Evolutionary conservation across 2,888 invertebrate species (phyloP).

Genomic region (Caenorhabditis angaria): DNA sequence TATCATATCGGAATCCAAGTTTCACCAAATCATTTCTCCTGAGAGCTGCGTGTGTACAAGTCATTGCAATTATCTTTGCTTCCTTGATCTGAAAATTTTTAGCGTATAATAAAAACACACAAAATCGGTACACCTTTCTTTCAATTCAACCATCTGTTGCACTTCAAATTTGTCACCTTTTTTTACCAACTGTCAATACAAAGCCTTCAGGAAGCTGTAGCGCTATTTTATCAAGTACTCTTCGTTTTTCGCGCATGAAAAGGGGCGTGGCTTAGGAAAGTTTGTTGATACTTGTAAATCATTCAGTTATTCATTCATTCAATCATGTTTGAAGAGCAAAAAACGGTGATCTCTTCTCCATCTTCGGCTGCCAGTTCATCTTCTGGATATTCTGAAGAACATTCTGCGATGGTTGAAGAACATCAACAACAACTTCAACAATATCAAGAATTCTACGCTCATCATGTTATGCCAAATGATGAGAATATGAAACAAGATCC

Average conservation of each 20-base stretch:
- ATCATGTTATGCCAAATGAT: too few relatives aligned
- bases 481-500: too few relatives aligned
- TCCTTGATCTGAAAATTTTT: constrained; percentile 76
- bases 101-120: neutral
- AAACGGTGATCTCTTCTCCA: neutral
- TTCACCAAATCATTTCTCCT: constrained; percentile 91
- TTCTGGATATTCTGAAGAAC: neutral
- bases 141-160: neutral
- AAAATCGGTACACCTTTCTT: neutral
- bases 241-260: neutral
- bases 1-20: constrained; percentile 81
- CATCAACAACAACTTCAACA: neutral
- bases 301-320: neutral
- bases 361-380: neutral
- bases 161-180: neutral
- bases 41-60: constrained; percentile 97
- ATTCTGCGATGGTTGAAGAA: neutral
- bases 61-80: constrained; percentile 99
- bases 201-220: neutral
- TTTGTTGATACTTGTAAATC: neutral
- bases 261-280: neutral
- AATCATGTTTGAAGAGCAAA: neutral
- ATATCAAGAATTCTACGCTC: too few relatives aligned
- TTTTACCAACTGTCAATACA: neutral
- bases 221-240: neutral